phyloP scores from a whole-genome alignment of 1,140 invertebrate species.

The Halictus rubicundus region DNA sequence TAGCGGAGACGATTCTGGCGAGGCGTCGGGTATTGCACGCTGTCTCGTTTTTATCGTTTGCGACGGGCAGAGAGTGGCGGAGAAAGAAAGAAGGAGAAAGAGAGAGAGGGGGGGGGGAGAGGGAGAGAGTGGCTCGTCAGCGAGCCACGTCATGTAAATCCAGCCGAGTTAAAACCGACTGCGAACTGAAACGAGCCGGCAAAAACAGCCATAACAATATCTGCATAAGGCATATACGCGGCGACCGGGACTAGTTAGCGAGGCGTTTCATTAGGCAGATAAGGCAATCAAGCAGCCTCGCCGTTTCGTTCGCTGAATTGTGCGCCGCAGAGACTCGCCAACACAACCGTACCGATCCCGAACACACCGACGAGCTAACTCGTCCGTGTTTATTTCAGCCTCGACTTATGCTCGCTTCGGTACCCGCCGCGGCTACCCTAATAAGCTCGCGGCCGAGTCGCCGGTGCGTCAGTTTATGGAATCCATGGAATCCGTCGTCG shows the following conservation, averaged over 20 bases:
- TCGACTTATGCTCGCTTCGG: constrained; percentile 37
- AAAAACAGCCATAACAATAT: constrained; percentile 71
- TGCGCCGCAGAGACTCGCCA: neutral
- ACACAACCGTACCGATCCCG: neutral
- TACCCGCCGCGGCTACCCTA: constrained; percentile 41
- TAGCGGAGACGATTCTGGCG: neutral
- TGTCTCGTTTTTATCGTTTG: constrained; percentile 31
- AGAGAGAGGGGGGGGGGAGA: no score
- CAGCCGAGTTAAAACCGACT: constrained; percentile 30
- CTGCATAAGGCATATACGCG: constrained; percentile 55
- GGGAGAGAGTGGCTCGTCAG: neutral
- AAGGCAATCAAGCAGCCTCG: constrained; percentile 73
- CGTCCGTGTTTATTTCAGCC: constrained; percentile 20
- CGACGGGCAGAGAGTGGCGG: no score
- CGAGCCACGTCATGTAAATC: constrained; percentile 61
- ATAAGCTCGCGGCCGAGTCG: constrained; percentile 42
- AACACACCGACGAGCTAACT: neutral
- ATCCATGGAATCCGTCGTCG: constrained; percentile 29
- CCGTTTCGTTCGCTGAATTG: constrained; percentile 53
- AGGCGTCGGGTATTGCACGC: neutral
- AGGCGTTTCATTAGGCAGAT: constrained; percentile 79
- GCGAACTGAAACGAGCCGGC: constrained; percentile 50
- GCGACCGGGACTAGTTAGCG: constrained; percentile 70
- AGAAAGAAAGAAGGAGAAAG: no score
- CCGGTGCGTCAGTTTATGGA: constrained; percentile 41